A percentile compares a stretch with the other conserved stretches of the same genome.
These are phyloP conservation scores for Mormyrus iriodes DNA, from an alignment of 2,113 vertebrate species.

Conservation along the genomic window DNA sequence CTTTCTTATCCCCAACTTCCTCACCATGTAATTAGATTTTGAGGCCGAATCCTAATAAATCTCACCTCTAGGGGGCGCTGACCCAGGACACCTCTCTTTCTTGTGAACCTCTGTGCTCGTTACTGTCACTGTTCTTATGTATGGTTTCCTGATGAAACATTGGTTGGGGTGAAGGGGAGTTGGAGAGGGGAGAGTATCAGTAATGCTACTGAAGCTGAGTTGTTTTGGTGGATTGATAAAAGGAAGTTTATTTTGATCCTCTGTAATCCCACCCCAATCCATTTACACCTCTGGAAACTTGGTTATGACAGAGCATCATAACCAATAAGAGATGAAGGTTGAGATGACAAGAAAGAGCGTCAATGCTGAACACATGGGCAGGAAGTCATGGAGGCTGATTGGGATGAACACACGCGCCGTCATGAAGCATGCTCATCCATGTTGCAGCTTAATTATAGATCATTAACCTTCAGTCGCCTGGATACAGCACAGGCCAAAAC, in stretches of 20 bases:
- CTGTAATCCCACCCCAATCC: neutral
- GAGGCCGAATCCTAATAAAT: neutral
- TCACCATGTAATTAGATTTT: neutral
- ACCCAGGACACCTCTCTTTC: neutral
- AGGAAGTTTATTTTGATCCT: neutral
- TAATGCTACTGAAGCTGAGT: neutral
- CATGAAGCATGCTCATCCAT: constrained; percentile 1
- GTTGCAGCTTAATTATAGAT: constrained; percentile 18
- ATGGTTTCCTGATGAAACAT: neutral
- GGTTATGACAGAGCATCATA: neutral
- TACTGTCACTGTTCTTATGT: neutral
- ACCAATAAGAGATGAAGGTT: neutral
- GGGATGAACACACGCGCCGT: neutral
- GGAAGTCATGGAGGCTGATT: no score
- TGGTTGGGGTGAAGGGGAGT: neutral
- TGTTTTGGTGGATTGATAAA: neutral
- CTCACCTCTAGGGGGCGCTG: neutral
- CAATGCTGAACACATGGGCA: neutral
- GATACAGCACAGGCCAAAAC: constrained; percentile 23
- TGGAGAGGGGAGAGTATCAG: neutral
- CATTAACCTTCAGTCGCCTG: constrained; percentile 35
- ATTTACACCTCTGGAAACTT: neutral
- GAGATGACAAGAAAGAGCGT: neutral
- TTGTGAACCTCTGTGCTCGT: neutral
- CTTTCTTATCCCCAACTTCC: neutral